phyloP scores from a whole-genome alignment of 2,888 invertebrate genomes.

The Drosophila anomelani region DNA sequence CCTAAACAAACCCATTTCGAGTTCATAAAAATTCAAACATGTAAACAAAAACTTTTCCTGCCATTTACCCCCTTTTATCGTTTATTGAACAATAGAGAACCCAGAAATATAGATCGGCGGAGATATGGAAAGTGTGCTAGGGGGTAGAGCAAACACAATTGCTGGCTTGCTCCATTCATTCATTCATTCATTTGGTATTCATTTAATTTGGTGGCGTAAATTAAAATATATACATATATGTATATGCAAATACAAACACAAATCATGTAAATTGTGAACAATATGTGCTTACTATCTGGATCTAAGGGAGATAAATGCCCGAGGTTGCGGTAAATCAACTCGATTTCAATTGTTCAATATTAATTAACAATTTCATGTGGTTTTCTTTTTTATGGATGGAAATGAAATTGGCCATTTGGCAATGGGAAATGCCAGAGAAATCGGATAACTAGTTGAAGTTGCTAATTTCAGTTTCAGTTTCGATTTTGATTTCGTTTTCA shows the following conservation, averaged over 20 bases:
- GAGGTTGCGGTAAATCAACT: constrained; percentile 33
- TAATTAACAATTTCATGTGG: constrained; percentile 75
- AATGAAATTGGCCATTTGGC: constrained; percentile 22
- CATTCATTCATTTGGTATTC: constrained; percentile 55
- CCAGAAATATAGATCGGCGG: constrained; percentile 13
- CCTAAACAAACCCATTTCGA: background rate
- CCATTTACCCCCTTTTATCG: constrained; percentile 9
- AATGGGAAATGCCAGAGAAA: constrained; percentile 1
- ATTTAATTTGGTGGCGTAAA: constrained; percentile 54
- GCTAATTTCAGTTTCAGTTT: constrained; percentile 10
- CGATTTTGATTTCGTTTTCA: background rate
- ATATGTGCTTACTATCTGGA: constrained; percentile 13
- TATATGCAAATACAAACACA: constrained; percentile 16
- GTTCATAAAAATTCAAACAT: constrained; percentile 48
- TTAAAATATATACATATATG: constrained; percentile 16
- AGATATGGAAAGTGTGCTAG: constrained; percentile 7
- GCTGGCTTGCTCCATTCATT: constrained; percentile 34
- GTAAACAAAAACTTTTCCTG: constrained; percentile 38
- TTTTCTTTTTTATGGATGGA: constrained; percentile 21
- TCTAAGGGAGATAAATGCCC: constrained; percentile 7
- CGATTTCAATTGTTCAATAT: constrained; percentile 67
- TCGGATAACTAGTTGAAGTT: constrained; percentile 23
- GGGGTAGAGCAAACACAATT: constrained; percentile 13
- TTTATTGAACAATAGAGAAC: constrained; percentile 32
- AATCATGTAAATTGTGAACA: constrained; percentile 20